Conservation (phyloP, 2,888 invertebrate species). For the Bombyx huttoni region DNA sequence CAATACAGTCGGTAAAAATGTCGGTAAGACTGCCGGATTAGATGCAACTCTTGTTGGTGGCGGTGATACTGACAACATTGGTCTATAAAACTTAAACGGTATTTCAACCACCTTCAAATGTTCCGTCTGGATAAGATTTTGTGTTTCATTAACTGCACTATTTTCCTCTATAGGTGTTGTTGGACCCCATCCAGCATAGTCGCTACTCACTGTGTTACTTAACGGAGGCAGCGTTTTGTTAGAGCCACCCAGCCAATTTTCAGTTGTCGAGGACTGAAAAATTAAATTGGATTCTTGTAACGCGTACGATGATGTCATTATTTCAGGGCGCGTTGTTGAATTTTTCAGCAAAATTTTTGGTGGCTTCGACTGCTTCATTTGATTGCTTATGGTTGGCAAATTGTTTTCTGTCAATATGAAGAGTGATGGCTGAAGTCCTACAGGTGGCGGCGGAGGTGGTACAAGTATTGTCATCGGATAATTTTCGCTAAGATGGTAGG, state of each 20-base stretch:
- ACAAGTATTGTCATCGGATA: constrained; percentile 78
- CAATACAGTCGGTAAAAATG: constrained; percentile 44
- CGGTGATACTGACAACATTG: constrained; percentile 46
- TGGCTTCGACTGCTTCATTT: constrained; percentile 23
- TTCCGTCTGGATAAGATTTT: constrained; percentile 48
- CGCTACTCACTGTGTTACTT: constrained; percentile 47
- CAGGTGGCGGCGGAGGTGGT: constrained; percentile 76
- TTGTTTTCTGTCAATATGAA: constrained; percentile 40
- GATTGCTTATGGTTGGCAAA: constrained; percentile 16
- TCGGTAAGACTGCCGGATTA: constrained; percentile 23
- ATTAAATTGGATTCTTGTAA: constrained; percentile 76
- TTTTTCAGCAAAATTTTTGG: constrained; percentile 22
- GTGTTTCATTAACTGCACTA: constrained; percentile 39
- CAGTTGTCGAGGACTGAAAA: constrained; percentile 74
- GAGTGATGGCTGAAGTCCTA: constrained; percentile 44
- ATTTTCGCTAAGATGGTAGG: constrained; percentile 64
- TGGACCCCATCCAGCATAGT: constrained; percentile 65
- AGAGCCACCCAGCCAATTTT: constrained; percentile 50
- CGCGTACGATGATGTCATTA: constrained; percentile 53
- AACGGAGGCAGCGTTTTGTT: constrained; percentile 36
- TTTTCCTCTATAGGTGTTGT: constrained; percentile 49
- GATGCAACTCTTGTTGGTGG: constrained; percentile 37
- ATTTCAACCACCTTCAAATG: constrained; percentile 29
- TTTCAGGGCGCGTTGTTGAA: constrained; percentile 24
- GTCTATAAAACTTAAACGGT: constrained; percentile 49